Percentiles rank a stretch among this genome's conserved stretches.
phyloP scores from a whole-genome alignment of 2,113 vertebrate species.

The Eulacestoma nigropectus region DNA sequence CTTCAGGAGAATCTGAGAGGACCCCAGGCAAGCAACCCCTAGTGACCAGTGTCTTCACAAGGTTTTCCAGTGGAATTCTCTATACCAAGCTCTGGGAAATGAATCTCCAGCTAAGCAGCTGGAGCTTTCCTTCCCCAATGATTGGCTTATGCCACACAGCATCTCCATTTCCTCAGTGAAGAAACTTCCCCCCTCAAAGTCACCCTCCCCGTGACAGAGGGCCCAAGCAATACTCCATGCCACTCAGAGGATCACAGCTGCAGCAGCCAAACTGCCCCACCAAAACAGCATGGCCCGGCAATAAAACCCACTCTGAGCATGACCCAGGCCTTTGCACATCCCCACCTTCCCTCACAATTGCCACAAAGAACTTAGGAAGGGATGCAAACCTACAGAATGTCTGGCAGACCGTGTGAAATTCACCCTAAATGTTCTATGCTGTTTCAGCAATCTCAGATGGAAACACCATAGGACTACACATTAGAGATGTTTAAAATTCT shows the following conservation, averaged over 20 bases:
- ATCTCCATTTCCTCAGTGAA: neutral
- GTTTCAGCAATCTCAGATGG: neutral
- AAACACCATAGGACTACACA: neutral
- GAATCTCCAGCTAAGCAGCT: neutral
- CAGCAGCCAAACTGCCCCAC: neutral
- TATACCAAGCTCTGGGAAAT: neutral
- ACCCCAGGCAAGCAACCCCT: neutral
- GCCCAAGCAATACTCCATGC: neutral
- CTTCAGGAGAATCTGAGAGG: neutral
- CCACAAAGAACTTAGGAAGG: rapidly evolving
- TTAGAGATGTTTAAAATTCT: neutral
- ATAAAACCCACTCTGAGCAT: neutral
- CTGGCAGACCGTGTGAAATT: neutral
- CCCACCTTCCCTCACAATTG: neutral
- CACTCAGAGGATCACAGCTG: neutral
- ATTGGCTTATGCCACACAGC: neutral
- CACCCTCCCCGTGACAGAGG: neutral
- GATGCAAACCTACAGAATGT: neutral
- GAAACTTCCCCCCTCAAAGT: neutral
- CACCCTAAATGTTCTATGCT: neutral
- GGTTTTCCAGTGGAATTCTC: neutral
- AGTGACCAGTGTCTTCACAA: neutral
- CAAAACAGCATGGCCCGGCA: neutral
- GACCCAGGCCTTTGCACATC: neutral
- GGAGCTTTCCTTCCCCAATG: neutral